phyloP scores from a whole-genome alignment of 2,888 invertebrate species.

The Hyposoter didymator region DNA sequence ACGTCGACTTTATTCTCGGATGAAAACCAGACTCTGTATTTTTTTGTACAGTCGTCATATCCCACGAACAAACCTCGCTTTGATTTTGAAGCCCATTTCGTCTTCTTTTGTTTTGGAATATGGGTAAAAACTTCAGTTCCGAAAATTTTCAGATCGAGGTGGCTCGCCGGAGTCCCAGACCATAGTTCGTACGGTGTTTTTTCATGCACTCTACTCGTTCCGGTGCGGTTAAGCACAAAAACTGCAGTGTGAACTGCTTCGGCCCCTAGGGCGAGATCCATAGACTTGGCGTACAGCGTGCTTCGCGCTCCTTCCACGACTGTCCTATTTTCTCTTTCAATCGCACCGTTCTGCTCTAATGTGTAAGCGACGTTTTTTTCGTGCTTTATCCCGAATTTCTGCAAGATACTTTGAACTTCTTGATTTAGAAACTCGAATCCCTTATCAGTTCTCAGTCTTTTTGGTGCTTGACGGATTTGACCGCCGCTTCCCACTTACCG shows the following conservation, averaged over 20 bases:
- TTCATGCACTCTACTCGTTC: slow-evolving; percentile 17
- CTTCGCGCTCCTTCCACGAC: slow-evolving; percentile 72
- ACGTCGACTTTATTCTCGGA: no score
- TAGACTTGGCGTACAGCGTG: slow-evolving; percentile 64
- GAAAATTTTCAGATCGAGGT: not conserved
- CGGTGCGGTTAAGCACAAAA: slow-evolving; percentile 12
- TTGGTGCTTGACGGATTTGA: no score
- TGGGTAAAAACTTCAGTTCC: slow-evolving; percentile 16
- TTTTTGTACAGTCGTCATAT: slow-evolving; percentile 8
- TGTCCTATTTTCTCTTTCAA: slow-evolving; percentile 76
- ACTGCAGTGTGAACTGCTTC: slow-evolving; percentile 80
- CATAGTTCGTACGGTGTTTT: slow-evolving; percentile 18
- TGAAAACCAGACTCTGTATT: no score
- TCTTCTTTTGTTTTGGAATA: slow-evolving; percentile 22
- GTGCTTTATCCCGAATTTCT: slow-evolving; percentile 15
- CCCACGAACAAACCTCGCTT: slow-evolving; percentile 13
- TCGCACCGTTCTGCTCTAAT: slow-evolving; percentile 68
- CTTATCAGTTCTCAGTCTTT: slow-evolving; percentile 66
- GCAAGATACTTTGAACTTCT: not conserved
- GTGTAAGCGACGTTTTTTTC: slow-evolving; percentile 52
- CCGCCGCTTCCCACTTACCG: no score
- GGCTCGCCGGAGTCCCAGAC: not conserved
- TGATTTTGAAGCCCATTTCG: slow-evolving; percentile 24
- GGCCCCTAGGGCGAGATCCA: slow-evolving; percentile 77
- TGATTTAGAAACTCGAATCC: slow-evolving; percentile 62